Evolutionary conservation across 2,113 vertebrate genomes (phyloP), one percentile per base, ranked within the genome.

Genomic region (Ia io): DNA sequence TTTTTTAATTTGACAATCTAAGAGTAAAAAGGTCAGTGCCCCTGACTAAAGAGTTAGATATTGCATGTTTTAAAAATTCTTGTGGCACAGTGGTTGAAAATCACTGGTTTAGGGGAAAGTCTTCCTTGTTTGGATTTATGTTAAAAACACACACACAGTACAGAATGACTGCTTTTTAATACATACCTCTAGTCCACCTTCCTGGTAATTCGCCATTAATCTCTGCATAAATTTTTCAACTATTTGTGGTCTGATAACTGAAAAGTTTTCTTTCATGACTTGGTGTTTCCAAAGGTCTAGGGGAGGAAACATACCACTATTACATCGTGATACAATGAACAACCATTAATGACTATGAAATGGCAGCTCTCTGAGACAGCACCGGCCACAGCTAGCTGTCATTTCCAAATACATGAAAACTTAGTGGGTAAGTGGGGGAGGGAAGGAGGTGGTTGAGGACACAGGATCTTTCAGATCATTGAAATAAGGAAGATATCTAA

Each of bases 261-360:
- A 98, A 92, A 99, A 85, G 78, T 97, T 98, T 98, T 99, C 97
- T 97, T 98, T 98, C 96, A 98, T 98, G 74, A 94, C 83, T 61
- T 83, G 90, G 53, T 97, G 97, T 95, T 98, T 99, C 98, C 98
- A 99, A 88, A 99, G 97, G 30, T 99, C 98, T 98, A 85, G 1
- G 1, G 53, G 67, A 40, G 47, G 76, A 84, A 94, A 77, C 25
- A 95, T 6, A 77, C 5, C 23, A 51, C 70, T 4, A 9, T 7
- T 23, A 61, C 20, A 63, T 73, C 17, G 22, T 16, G 69, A 91
- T 91, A 91, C 53, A 77, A 18, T 7, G 47, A 77, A 18, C 10
- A 20, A 47, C 49, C 6, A 42, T 51, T 18, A 49, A 42, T 13
- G 32, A 10, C 28, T 23, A 3, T 10, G 25, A 88, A 79, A 37